These are phyloP conservation scores for Listronotus bonariensis DNA, from an alignment of 1,140 invertebrate genomes.

Conservation along the genomic window DNA sequence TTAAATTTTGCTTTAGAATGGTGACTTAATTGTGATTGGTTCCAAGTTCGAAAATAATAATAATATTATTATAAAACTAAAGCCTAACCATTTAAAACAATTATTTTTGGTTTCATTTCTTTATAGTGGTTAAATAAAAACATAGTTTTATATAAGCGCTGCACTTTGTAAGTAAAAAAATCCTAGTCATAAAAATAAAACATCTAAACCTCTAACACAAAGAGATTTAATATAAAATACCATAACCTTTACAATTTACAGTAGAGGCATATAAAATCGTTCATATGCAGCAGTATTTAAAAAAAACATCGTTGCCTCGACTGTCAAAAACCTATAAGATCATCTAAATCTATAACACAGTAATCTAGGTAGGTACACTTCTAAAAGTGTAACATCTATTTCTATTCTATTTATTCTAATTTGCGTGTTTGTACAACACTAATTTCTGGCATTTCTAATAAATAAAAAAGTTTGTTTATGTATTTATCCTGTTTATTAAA, in stretches of 20 bases:
- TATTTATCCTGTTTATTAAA: neutral
- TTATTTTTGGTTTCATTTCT: too few relatives aligned
- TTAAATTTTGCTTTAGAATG: too few relatives aligned
- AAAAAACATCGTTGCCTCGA: too few relatives aligned
- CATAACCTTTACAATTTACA: neutral
- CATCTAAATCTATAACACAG: neutral
- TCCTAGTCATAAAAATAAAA: too few relatives aligned
- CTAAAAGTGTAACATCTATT: constrained; percentile 4
- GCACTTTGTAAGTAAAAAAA: too few relatives aligned
- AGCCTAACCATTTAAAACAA: too few relatives aligned
- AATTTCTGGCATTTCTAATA: neutral
- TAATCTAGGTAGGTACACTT: neutral
- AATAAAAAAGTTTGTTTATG: neutral
- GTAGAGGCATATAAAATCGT: neutral
- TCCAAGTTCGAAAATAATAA: too few relatives aligned
- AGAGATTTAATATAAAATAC: neutral
- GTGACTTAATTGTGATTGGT: too few relatives aligned
- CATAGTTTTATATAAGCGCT: too few relatives aligned
- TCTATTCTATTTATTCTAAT: constrained; percentile 1
- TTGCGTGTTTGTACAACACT: constrained; percentile 34
- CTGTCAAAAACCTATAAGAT: neutral
- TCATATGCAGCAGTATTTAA: neutral
- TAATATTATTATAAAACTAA: too few relatives aligned
- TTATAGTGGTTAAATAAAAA: too few relatives aligned
- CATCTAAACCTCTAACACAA: neutral